A percentile compares a stretch with the other conserved stretches of the same genome.
Conservation (phyloP, 2,888 invertebrate genomes). For the Acrobasis repandana region DNA sequence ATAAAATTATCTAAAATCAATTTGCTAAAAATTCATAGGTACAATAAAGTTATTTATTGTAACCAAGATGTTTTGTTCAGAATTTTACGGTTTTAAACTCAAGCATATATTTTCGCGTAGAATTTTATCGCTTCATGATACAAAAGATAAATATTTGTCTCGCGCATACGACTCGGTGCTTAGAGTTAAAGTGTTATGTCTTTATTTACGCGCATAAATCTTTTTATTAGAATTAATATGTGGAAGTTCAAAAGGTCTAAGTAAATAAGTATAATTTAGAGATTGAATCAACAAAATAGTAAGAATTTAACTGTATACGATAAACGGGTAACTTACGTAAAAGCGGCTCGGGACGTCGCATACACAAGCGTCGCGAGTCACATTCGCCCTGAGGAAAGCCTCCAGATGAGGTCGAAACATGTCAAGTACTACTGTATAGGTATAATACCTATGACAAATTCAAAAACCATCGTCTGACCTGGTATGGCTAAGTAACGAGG, state of each 20-base stretch:
- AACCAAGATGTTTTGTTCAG: conserved; percentile 12
- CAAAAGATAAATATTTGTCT: conserved; percentile 19
- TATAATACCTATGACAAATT: no score
- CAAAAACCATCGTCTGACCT: no score
- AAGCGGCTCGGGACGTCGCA: no score
- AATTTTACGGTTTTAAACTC: conserved; percentile 18
- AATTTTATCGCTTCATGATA: conserved; percentile 16
- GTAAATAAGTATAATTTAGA: not conserved
- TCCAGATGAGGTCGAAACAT: no score
- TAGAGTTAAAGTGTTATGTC: conserved; percentile 15
- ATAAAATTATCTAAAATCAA: not conserved
- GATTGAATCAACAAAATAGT: no score
- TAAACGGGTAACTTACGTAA: no score
- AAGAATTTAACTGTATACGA: no score
- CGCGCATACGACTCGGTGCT: conserved; percentile 12
- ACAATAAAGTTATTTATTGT: conserved; percentile 14
- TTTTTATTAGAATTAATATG: conserved; percentile 1
- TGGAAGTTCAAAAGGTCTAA: not conserved
- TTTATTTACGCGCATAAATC: conserved; percentile 18
- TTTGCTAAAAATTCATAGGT: conserved; percentile 1
- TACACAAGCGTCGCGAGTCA: no score
- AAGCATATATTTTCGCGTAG: conserved; percentile 11
- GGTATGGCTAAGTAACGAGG: no score
- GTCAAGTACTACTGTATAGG: no score
- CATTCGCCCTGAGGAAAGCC: no score